Conservation (phyloP, 2,888 invertebrate species). For the Allophyes oxyacanthae region DNA sequence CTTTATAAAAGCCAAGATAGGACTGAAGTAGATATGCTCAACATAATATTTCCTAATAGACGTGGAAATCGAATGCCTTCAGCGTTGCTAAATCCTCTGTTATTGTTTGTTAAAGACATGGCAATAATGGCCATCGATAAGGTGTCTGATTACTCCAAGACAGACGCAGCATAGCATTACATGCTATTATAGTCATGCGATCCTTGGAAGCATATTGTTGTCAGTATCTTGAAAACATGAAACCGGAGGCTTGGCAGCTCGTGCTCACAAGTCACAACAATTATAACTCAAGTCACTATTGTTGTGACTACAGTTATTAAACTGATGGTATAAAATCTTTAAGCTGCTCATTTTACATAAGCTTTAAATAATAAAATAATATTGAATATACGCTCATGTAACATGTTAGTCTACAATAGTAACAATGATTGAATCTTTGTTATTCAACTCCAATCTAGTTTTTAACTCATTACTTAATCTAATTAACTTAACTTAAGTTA, state of each 20-base stretch:
- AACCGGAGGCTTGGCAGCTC: slow-evolving; percentile 18
- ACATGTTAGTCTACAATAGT: too few species aligned
- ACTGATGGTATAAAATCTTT: too few species aligned
- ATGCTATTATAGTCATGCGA: slow-evolving; percentile 33
- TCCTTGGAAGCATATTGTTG: slow-evolving; percentile 20
- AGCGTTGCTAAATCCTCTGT: not conserved
- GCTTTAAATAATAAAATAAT: too few species aligned
- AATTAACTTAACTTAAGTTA: too few species aligned
- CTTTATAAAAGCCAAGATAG: too few species aligned
- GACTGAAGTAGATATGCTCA: too few species aligned
- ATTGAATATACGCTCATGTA: too few species aligned
- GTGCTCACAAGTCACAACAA: not conserved
- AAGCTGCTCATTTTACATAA: too few species aligned
- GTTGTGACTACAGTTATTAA: slow-evolving; percentile 22
- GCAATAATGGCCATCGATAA: slow-evolving; percentile 18
- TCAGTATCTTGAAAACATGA: slow-evolving; percentile 28
- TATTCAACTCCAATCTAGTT: too few species aligned
- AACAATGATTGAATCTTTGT: too few species aligned
- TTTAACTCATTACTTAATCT: too few species aligned
- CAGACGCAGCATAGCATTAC: slow-evolving; percentile 23
- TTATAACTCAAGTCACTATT: slow-evolving; percentile 9
- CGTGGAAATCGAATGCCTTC: not conserved
- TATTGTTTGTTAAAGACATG: slow-evolving; percentile 9
- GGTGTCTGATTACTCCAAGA: slow-evolving; percentile 33
- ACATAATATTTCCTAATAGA: not conserved